Conservation (phyloP, 2,113 vertebrate species). For the Hemichromis elongatus region DNA sequence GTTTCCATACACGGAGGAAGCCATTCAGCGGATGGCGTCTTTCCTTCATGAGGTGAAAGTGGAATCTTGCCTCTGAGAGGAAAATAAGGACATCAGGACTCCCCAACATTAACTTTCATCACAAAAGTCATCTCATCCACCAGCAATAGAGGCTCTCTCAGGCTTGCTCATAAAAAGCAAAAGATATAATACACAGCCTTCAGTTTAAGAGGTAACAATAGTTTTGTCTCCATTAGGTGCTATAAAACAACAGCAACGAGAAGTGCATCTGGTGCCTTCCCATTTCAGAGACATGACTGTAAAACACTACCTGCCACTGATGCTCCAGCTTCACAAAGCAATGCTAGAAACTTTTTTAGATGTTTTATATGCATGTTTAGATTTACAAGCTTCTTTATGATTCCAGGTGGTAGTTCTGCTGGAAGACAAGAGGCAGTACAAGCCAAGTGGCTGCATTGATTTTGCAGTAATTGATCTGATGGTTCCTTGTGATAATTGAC, state of each 20-base stretch:
- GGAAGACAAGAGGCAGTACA: conserved; percentile 39
- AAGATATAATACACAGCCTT: conserved; percentile 66
- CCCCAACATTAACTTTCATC: conserved; percentile 77
- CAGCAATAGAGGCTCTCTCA: conserved; percentile 42
- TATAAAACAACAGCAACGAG: conserved; percentile 57
- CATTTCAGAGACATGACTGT: conserved; percentile 41
- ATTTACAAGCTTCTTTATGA: conserved; percentile 27
- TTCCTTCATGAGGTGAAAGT: conserved; percentile 70
- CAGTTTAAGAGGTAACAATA: conserved; percentile 72
- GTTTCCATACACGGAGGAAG: conserved; percentile 74
- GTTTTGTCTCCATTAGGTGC: conserved; percentile 75
- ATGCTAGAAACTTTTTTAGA: conserved; percentile 23
- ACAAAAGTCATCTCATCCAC: conserved; percentile 68
- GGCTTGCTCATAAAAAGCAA: conserved; percentile 64
- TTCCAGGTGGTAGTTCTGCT: conserved; percentile 43
- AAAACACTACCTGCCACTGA: conserved; percentile 50
- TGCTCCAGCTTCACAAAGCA: conserved; percentile 37
- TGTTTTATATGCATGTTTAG: conserved; percentile 35
- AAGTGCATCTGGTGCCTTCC: conserved; percentile 50
- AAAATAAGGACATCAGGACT: conserved; percentile 69
- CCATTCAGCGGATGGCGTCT: conserved; percentile 58
- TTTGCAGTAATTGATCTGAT: conserved; percentile 78
- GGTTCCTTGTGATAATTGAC: conserved; percentile 82
- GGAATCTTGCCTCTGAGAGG: conserved; percentile 60
- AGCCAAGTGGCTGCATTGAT: conserved; percentile 74